phyloP scores from a whole-genome alignment of 1,140 invertebrate genomes.

The Drosophila chauvacae region DNA sequence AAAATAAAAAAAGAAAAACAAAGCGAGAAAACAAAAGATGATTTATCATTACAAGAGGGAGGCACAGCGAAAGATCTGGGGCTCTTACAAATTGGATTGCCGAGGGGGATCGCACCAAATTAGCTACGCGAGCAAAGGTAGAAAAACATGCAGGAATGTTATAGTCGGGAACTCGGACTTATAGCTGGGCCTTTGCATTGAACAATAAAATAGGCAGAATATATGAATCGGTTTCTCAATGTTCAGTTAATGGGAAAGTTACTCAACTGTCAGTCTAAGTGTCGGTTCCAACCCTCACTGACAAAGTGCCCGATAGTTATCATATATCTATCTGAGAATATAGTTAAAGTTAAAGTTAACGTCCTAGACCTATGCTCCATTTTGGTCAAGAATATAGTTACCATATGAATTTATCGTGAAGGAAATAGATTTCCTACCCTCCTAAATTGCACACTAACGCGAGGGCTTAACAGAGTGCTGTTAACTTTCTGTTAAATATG shows the following conservation, averaged over 20 bases:
- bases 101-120: conserved; percentile 42
- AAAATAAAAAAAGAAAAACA: conserved; percentile 44
- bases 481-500: too few species aligned
- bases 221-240: not conserved
- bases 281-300: not conserved
- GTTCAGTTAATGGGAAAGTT: not conserved
- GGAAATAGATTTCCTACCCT: not conserved
- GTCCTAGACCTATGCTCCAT: too few species aligned
- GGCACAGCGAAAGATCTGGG: conserved; percentile 2
- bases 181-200: too few species aligned
- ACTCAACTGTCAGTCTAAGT: not conserved
- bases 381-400: not conserved
- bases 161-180: not conserved
- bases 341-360: too few species aligned
- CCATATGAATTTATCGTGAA: not conserved
- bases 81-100: conserved; percentile 64
- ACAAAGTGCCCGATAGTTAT: not conserved
- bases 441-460: not conserved
- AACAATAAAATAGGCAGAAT: not conserved
- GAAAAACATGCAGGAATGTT: conserved; percentile 1
- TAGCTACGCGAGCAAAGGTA: conserved; percentile 29
- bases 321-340: too few species aligned
- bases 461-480: not conserved
- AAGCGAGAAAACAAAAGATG: conserved; percentile 66
- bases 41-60: conserved; percentile 68